phyloP scores from a whole-genome alignment of 2,888 invertebrate genomes.

The Eurytoma californica region DNA sequence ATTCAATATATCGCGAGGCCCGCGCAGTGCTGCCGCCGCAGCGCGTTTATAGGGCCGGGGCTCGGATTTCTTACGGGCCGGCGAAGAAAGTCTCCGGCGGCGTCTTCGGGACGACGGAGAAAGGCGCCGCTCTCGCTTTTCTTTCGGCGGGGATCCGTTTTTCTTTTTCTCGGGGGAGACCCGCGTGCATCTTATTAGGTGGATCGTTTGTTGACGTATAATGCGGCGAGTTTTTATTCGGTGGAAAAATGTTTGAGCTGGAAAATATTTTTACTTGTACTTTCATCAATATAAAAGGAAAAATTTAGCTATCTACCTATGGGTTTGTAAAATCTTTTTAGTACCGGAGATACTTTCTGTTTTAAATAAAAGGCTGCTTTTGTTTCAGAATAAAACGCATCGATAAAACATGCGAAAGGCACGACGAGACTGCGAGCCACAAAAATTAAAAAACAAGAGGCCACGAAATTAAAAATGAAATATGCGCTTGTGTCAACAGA shows the following conservation, averaged over 20 bases:
- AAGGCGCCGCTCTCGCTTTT: constrained; percentile 6
- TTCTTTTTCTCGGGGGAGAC: neutral
- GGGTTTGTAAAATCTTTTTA: no score
- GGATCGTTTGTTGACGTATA: neutral
- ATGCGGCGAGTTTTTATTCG: neutral
- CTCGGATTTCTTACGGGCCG: constrained; percentile 63
- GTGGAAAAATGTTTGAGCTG: neutral
- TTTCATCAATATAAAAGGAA: no score
- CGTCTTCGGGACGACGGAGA: neutral
- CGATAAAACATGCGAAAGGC: no score
- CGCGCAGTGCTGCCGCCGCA: constrained; percentile 5
- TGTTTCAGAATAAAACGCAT: no score
- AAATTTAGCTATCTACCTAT: no score
- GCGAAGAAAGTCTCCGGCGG: constrained; percentile 29
- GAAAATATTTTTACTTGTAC: no score
- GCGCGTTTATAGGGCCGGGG: constrained; percentile 25
- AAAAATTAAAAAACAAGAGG: constrained; percentile 32
- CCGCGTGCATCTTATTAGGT: neutral
- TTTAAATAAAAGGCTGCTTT: no score
- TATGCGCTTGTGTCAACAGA: constrained; percentile 19
- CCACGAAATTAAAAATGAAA: constrained; percentile 29
- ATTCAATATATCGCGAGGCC: constrained; percentile 69
- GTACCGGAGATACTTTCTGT: no score
- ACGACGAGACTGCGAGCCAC: neutral
- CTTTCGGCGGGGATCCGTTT: neutral